These are phyloP conservation scores for Furnarius figulus DNA, from an alignment of 2,113 vertebrate species.

Conservation along the genomic window DNA sequence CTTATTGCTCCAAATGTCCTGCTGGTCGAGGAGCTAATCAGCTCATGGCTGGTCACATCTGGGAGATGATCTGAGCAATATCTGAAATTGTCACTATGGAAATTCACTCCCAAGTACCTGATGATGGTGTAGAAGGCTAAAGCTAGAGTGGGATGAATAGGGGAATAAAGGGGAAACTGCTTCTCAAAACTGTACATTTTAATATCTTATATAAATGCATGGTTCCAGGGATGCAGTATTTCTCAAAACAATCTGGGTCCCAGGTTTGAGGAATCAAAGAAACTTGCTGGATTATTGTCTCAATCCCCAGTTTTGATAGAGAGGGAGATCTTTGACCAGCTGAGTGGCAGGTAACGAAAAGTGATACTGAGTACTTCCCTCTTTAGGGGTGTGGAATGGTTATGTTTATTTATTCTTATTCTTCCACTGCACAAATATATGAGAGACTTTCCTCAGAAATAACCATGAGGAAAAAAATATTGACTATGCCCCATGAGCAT, in stretches of 20 bases:
- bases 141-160: neutral
- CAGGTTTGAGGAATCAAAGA: neutral
- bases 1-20: neutral
- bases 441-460: neutral
- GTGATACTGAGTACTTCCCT: neutral
- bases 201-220: neutral
- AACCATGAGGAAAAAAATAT: neutral
- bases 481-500: accelerated
- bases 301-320: neutral
- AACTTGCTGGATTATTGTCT: neutral
- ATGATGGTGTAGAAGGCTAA: neutral
- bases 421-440: neutral
- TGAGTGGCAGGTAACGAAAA: neutral
- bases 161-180: neutral
- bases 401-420: neutral
- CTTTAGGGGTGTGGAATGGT: neutral
- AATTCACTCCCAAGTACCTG: neutral
- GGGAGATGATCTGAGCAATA: neutral
- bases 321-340: neutral
- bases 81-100: neutral
- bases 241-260: neutral
- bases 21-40: neutral
- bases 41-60: neutral
- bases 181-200: neutral
- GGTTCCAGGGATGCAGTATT: neutral